Base-by-base conservation (phyloP, 2,113 vertebrate species). In the Microtus pennsylvanicus region DNA sequence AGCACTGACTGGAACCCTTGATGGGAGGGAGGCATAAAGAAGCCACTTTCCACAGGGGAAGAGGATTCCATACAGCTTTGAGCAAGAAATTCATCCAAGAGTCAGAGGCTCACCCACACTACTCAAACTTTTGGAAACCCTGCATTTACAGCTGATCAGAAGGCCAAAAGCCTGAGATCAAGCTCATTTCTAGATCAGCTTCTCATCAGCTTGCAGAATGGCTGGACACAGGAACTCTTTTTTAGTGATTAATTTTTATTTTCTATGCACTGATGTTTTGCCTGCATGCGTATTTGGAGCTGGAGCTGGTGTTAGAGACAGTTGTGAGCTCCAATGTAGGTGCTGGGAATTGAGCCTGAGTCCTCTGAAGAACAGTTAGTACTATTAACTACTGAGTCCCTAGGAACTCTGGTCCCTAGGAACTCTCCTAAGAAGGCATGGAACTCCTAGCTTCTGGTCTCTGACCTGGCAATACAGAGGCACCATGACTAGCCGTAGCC, bases 101-200 rank as follows among this genome's bases (percentile, higher is more conserved):
- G 38, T 52, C 89, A 87, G 4, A 89, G 50, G 52, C 42, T 90
- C 26, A 63, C 24, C 30, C 55, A 47, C 1, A 26, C n/a, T 38
- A 13, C 2, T 33, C 17, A 69, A 22, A 81, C 26, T 70, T 81
- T 13, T 10, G 63, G 75, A 94, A 90, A 12, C 13, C 6, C 85
- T 70, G 17, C 3, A 26, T 4, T 4, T 38, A n/a, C 19, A 69
- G 58, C 58, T 22, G 9, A 63, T 70, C 19, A 86, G 74, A 85
- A 91, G 55, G 65, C 47, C 47, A 80, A 87, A 91, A 89, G 81
- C 45, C 77, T 74, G 74, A 75, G 72, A 30, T 76, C 42, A 92
- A 67, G 52, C 42, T 94, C 47, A 61, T 67, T 77, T 28, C 35
- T 38, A 81, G 65, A 52, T 3, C 69, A 4, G 61, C 35, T 78